These are phyloP conservation scores for Lypha dubia DNA, from an alignment of 2,888 invertebrate genomes.

Conservation along the genomic window DNA sequence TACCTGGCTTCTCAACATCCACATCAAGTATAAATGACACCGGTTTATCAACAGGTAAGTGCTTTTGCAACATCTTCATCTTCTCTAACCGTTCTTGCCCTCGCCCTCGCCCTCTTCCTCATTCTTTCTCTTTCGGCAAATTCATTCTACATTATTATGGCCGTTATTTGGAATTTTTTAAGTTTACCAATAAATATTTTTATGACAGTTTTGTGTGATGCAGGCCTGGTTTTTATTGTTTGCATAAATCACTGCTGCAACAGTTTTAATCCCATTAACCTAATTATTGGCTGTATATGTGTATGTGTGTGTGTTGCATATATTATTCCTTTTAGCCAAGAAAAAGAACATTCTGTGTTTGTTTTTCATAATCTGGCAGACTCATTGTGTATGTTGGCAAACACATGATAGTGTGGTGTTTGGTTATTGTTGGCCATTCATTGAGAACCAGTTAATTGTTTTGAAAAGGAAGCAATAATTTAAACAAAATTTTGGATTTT, in stretches of 20 bases:
- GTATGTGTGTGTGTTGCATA: slow-evolving; percentile 5
- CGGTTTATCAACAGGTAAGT: slow-evolving; percentile 86
- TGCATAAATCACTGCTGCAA: slow-evolving; percentile 53
- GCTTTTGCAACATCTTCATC: background rate
- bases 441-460: slow-evolving; percentile 42
- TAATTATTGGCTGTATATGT: slow-evolving; percentile 42
- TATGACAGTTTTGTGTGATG: slow-evolving; percentile 59
- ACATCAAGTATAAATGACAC: slow-evolving; percentile 89
- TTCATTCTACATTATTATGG: background rate
- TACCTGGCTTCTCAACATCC: slow-evolving; percentile 89
- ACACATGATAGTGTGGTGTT: slow-evolving; percentile 2
- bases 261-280: slow-evolving; percentile 68
- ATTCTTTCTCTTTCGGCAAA: background rate
- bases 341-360: slow-evolving; percentile 19
- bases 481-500: slow-evolving; percentile 14
- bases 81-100: background rate
- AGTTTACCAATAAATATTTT: slow-evolving; percentile 56
- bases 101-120: background rate
- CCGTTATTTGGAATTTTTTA: slow-evolving; percentile 5
- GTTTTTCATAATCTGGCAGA: slow-evolving; percentile 26
- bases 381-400: background rate
- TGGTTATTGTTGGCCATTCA: slow-evolving; percentile 24
- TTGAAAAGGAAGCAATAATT: slow-evolving; percentile 35
- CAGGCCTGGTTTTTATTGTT: slow-evolving; percentile 43
- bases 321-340: slow-evolving; percentile 44